Evolutionary conservation across 2,113 vertebrate genomes (phyloP), one percentile per base, ranked within the genome.

Genomic region (Tupaia tana): DNA sequence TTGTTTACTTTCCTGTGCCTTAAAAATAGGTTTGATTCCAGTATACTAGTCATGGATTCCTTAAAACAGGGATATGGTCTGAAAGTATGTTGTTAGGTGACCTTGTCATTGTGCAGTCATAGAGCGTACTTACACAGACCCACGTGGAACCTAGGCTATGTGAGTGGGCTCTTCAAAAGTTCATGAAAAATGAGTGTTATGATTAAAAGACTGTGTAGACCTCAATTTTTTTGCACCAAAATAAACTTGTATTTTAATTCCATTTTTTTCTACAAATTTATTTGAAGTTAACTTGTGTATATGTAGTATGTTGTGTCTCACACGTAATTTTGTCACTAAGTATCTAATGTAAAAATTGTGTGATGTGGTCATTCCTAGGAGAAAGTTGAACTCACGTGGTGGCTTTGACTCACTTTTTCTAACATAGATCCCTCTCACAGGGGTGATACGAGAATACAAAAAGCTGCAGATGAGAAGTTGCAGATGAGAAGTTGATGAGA

Each of bases 11-110:
- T 34, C 27, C 66, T 90, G 9, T 85, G 19, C 70, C 11, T 82
- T 52, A 96, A 31, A 84, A 95, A 64, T 34, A 74, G 34, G n/a
- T 90, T 85, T 71, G 22, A 73, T 87, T 86, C 90, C 80, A 78
- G 27, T 86, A 18, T 43, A 43, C 43, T 43, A 43, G 43, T 43
- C 43, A 43, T 43, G 43, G 43, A 43, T 43, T 43, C 43, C 43
- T 43, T 43, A 43, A 43, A 43, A 43, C 43, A 43, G 43, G 43
- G 43, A 43, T 43, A 43, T 43, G 43, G 43, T 43, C 43, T 43
- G 43, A 43, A 43, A 43, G 43, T 43, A 43, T 43, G 43, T 43
- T 43, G 43, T 43, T 43, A 6, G 43, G 43, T 43, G 43, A 43
- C 6, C 43, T 43, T 43, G 43, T 43, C 43, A 6, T 43, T 43